Conservation (phyloP, 2,888 invertebrate genomes). For the Cremastinae sp. region DNA sequence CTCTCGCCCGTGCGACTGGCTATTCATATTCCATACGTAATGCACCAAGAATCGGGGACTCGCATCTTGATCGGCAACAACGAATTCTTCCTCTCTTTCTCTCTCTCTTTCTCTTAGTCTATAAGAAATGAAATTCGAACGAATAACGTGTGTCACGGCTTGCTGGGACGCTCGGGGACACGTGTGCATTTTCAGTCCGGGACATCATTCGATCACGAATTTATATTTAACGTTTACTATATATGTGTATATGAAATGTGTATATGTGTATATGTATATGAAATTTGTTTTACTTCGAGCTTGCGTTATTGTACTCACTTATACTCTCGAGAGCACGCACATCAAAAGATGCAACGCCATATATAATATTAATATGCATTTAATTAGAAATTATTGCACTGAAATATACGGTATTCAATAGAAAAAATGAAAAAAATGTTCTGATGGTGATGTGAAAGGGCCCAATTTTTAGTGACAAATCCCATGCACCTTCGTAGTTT, state of each 20-base stretch:
- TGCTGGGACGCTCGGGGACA: slow-evolving; percentile 21
- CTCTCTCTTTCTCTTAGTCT: slow-evolving; percentile 33
- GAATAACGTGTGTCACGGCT: slow-evolving; percentile 52
- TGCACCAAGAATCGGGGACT: slow-evolving; percentile 43
- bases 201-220: slow-evolving; percentile 60
- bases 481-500: too few species aligned
- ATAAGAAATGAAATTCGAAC: slow-evolving; percentile 54
- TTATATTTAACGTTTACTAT: slow-evolving; percentile 40
- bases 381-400: too few species aligned
- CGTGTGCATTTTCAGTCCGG: slow-evolving; percentile 19
- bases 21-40: slow-evolving; percentile 62
- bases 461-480: too few species aligned
- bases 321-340: too few species aligned
- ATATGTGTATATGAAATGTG: not conserved
- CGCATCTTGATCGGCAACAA: slow-evolving; percentile 57
- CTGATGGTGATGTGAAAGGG: too few species aligned
- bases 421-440: too few species aligned
- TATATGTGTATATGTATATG: not conserved
- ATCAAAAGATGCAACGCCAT: too few species aligned
- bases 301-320: too few species aligned
- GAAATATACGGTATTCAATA: too few species aligned
- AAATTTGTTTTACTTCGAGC: slow-evolving; percentile 14
- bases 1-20: slow-evolving; percentile 41
- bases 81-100: slow-evolving; percentile 1
- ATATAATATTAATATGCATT: too few species aligned